These are phyloP conservation scores for Gallirallus australis DNA, from an alignment of 2,797 vertebrate genomes.

Conservation along the genomic window DNA sequence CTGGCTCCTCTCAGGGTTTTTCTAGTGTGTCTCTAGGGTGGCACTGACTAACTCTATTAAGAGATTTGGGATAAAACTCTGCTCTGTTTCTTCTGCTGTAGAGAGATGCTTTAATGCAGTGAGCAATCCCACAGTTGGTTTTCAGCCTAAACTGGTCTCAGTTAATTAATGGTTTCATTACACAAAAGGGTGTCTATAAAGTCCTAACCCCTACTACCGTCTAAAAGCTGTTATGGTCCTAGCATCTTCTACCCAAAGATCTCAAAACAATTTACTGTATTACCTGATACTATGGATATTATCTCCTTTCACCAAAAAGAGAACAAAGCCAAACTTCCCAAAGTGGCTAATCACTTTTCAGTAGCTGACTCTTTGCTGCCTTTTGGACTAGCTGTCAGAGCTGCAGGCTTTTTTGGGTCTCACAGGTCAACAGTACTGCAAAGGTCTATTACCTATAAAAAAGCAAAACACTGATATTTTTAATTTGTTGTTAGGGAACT, in stretches of 20 bases:
- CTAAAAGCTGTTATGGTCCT: neutral
- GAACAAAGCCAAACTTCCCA: neutral
- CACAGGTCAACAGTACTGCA: neutral
- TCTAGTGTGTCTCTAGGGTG: neutral
- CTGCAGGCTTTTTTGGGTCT: neutral
- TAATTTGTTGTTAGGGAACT: neutral
- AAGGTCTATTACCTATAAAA: neutral
- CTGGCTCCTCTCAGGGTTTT: neutral
- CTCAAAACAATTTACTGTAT: neutral
- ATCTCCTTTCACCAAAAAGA: neutral
- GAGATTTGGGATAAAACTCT: neutral
- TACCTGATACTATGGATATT: neutral
- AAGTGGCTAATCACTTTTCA: neutral
- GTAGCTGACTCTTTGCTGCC: neutral
- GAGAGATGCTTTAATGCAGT: neutral
- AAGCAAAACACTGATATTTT: neutral
- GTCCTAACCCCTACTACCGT: neutral
- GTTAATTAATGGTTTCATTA: neutral
- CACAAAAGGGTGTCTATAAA: neutral
- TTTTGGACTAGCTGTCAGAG: neutral
- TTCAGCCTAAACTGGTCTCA: neutral
- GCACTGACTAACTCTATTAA: neutral
- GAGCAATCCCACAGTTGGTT: neutral
- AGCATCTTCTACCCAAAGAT: neutral
- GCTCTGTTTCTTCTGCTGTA: neutral